Evolutionary conservation across 2,888 invertebrate genomes (phyloP), one percentile per base, ranked within the genome.

Genomic region (Ophioninae sp.): DNA sequence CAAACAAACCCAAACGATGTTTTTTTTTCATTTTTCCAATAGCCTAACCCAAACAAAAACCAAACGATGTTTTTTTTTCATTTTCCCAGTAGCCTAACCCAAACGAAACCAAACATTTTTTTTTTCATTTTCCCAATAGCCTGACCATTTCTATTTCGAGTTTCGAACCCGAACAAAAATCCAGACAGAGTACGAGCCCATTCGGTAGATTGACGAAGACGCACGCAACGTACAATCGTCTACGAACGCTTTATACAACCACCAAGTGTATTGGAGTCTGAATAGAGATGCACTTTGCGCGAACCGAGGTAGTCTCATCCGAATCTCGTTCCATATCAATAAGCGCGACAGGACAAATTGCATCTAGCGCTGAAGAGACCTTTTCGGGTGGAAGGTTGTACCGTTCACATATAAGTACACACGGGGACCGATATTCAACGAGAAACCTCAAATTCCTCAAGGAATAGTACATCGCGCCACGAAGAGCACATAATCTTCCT

Each of bases 201-300:
- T 20, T 22, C 23, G 64, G 75, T 65, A 39, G 9, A 63, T 44
- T 22, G 44, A 61, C 22, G 22, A 44, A 56, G 41, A 76, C 58
- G 44, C n/a, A 67, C 39, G 68, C 72, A 41, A 68, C 72, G 63
- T 13, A 17, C 65, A 51, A 56, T 77, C 65, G 65, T 80, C 30
- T 30, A 30, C 30, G 30, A 30, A 30, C 30, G 30, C 30, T 30
- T 30, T 83, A 74, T 77, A 81, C 65, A 58, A 51, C 63, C 68
- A 41, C 63, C 68, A 68, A 30, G 64, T 13, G 74, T 56, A 83
- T 51, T 61, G 39, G 64, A 72, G 78, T 65, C 74, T 74, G 78
- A 83, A 81, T 75, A 51, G 78, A 81, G 83, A 83, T 83, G 81
- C 83, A 81, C 83, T 81, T 83, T 78, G 81, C 61, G 39, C 67